Percentiles rank a stretch among this genome's conserved stretches.
Conservation (phyloP, 2,797 vertebrate genomes). For the Acrossocheilus wenchowensis region DNA sequence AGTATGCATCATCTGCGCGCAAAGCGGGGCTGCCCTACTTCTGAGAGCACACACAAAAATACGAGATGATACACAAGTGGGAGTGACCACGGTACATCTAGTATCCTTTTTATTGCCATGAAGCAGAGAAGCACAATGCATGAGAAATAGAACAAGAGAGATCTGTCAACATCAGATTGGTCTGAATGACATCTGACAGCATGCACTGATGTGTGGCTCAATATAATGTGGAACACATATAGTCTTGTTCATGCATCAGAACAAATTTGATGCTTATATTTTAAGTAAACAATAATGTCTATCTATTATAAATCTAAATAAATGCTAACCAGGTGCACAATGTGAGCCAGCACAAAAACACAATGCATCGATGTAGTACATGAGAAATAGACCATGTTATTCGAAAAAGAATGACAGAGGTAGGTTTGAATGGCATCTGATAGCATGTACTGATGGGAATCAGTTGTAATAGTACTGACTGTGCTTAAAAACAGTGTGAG, state of each 20-base stretch:
- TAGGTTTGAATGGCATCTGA: conserved; percentile 16
- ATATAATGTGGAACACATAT: not conserved
- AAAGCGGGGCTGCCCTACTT: conserved; percentile 59
- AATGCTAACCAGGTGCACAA: not conserved
- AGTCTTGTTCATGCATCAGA: not conserved
- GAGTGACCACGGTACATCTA: conserved; percentile 44
- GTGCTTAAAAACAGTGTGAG: not conserved
- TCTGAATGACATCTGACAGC: conserved; percentile 41
- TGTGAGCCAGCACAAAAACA: not conserved
- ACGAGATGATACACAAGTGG: conserved; percentile 55
- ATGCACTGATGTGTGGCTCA: not conserved
- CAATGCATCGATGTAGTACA: not conserved
- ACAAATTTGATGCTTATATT: not conserved
- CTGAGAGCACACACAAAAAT: conserved; percentile 49
- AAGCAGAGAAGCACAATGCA: conserved; percentile 1
- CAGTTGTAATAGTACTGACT: not conserved
- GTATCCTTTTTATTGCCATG: conserved; percentile 12
- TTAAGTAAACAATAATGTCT: not conserved
- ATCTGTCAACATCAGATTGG: not conserved
- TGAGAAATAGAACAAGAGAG: not conserved
- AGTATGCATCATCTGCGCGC: conserved; percentile 47
- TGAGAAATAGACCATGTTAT: not conserved
- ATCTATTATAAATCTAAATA: not conserved
- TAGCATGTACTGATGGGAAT: conserved; percentile 2
- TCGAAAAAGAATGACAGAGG: not conserved